These are phyloP conservation scores for Sepiola atlantica DNA, from an alignment of 2,888 invertebrate genomes.

Conservation along the genomic window DNA sequence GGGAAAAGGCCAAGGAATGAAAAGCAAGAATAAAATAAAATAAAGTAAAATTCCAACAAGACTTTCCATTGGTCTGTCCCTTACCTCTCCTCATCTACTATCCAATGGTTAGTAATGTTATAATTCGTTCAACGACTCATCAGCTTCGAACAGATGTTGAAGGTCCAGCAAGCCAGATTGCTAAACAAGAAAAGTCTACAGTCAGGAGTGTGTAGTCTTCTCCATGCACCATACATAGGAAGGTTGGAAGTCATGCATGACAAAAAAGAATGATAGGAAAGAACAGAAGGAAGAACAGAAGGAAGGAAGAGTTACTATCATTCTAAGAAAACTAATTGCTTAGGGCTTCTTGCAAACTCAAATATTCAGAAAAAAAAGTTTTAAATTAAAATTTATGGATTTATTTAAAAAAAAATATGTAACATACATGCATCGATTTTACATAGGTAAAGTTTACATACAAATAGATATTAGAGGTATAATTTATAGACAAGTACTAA, in stretches of 20 bases:
- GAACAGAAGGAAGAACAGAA: not conserved
- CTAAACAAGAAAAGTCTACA: constrained; percentile 47
- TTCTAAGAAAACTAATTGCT: not conserved
- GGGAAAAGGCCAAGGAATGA: constrained; percentile 34
- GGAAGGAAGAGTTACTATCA: not conserved
- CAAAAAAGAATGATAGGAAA: constrained; percentile 24
- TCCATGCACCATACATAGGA: constrained; percentile 44
- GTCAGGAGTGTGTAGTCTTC: constrained; percentile 36
- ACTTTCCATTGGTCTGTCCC: constrained; percentile 45
- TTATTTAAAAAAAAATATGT: not conserved
- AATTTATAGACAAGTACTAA: not conserved
- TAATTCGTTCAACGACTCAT: constrained; percentile 32
- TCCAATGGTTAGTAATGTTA: constrained; percentile 42
- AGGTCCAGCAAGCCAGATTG: constrained; percentile 43
- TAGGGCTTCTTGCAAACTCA: not conserved
- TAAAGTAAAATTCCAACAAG: not conserved
- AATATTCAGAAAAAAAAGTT: not conserved
- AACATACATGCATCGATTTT: not conserved
- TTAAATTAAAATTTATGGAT: not conserved
- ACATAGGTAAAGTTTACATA: not conserved
- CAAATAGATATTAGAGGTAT: not conserved
- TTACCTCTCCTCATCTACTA: constrained; percentile 38
- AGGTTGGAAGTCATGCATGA: constrained; percentile 46
- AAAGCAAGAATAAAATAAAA: constrained; percentile 2
- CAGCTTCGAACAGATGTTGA: constrained; percentile 46